These are phyloP conservation scores for Lithophane ornitopus DNA, from an alignment of 2,888 invertebrate species.

Conservation along the genomic window DNA sequence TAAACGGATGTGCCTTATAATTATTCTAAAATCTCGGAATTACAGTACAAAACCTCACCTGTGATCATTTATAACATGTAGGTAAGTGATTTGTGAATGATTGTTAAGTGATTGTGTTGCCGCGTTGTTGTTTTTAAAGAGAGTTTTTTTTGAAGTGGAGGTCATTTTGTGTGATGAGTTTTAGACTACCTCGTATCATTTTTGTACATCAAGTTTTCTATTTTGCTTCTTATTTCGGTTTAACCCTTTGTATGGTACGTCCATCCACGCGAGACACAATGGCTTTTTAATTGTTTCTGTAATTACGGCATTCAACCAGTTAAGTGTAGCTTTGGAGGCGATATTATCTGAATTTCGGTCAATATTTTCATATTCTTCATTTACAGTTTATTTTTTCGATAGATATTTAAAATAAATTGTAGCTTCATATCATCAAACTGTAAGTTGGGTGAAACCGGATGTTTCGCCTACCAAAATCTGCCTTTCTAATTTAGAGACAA, in stretches of 20 bases:
- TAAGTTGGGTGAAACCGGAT: no score
- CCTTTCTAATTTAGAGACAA: not conserved
- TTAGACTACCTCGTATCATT: not conserved
- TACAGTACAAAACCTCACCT: constrained; percentile 4
- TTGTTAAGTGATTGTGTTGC: not conserved
- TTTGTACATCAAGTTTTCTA: not conserved
- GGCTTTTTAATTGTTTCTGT: not conserved
- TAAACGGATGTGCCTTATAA: constrained; percentile 48
- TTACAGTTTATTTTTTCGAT: no score
- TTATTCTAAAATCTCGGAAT: constrained; percentile 27
- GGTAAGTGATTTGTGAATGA: constrained; percentile 20
- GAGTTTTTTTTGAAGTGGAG: not conserved
- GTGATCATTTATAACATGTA: constrained; percentile 39
- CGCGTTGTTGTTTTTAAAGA: not conserved
- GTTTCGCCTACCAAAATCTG: not conserved
- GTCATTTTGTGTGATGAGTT: not conserved
- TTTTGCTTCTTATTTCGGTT: not conserved
- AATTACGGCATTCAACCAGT: no score
- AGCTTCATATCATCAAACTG: not conserved
- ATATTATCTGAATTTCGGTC: constrained; percentile 4
- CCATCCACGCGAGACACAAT: no score
- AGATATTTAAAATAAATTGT: not conserved
- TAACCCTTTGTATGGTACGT: no score
- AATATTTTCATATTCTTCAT: not conserved
- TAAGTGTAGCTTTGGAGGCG: not conserved